These are phyloP conservation scores for Austrofundulus limnaeus DNA, from an alignment of 2,113 vertebrate genomes.

Conservation along the genomic window DNA sequence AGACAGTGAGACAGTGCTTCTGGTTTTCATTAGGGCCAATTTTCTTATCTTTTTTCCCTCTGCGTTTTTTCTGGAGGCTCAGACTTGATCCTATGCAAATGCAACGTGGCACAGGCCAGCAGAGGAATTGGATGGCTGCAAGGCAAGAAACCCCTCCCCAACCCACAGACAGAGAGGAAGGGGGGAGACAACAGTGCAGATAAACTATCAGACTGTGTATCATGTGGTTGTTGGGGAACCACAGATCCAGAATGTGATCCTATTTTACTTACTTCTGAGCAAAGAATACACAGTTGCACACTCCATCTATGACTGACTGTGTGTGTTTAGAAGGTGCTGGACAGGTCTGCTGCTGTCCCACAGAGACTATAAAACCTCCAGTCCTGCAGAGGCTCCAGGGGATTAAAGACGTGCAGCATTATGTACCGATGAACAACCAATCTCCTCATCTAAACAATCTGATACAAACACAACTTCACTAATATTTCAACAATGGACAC, in stretches of 20 bases:
- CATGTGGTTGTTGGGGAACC: not conserved
- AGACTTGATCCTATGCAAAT: conserved; percentile 87
- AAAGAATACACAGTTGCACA: not conserved
- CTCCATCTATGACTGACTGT: not conserved
- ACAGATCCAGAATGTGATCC: no score
- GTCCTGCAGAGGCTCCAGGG: conserved; percentile 7
- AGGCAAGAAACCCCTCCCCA: conserved; percentile 61
- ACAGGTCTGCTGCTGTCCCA: conserved; percentile 12
- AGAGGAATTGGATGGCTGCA: conserved; percentile 78
- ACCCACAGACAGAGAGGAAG: conserved; percentile 53
- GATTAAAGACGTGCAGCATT: conserved; percentile 17
- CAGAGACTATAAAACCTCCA: conserved; percentile 27
- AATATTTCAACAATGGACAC: conserved; percentile 7
- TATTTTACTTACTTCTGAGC: not conserved
- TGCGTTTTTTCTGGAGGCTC: conserved; percentile 81
- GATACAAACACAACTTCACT: not conserved
- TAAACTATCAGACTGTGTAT: not conserved
- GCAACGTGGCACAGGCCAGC: conserved; percentile 84
- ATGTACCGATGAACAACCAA: conserved; percentile 22
- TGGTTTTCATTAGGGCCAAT: conserved; percentile 94
- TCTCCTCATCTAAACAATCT: not conserved
- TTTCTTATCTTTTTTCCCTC: conserved; percentile 90
- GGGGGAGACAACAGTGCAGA: conserved; percentile 12
- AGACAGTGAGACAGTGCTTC: conserved; percentile 79
- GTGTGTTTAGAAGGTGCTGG: conserved; percentile 15